These are phyloP conservation scores for Heloderma charlesbogerti DNA, from an alignment of 2,113 vertebrate species.

Conservation along the genomic window DNA sequence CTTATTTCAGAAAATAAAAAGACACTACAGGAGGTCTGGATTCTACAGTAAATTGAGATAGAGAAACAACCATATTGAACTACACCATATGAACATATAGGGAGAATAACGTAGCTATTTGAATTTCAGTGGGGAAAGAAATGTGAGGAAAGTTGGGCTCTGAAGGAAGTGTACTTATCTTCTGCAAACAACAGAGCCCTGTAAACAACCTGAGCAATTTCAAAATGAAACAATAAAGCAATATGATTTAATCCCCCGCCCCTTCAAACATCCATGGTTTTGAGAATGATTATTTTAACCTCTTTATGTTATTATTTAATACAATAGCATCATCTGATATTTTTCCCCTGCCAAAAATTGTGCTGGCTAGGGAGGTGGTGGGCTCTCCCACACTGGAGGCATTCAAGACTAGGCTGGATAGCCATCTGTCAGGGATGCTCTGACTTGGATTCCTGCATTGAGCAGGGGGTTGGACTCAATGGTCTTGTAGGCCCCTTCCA, in stretches of 20 bases:
- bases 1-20: not conserved
- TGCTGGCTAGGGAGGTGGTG: not conserved
- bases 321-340: not conserved
- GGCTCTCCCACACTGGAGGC: too few species aligned
- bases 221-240: not conserved
- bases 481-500: too few species aligned
- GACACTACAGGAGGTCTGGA: not conserved
- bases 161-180: not conserved
- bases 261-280: not conserved
- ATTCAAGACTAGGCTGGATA: too few species aligned
- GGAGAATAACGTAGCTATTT: slow-evolving; percentile 2
- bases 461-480: too few species aligned
- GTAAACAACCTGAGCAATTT: not conserved
- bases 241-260: not conserved
- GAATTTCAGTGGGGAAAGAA: not conserved
- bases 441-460: too few species aligned
- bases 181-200: fast-evolving
- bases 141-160: not conserved
- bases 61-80: not conserved
- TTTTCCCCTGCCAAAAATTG: too few species aligned
- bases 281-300: not conserved
- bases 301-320: not conserved
- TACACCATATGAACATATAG: not conserved
- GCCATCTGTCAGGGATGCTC: too few species aligned
- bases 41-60: not conserved